Evolutionary conservation across 2,113 vertebrate genomes (phyloP).

Genomic region (Chlamydotis undulata): DNA sequence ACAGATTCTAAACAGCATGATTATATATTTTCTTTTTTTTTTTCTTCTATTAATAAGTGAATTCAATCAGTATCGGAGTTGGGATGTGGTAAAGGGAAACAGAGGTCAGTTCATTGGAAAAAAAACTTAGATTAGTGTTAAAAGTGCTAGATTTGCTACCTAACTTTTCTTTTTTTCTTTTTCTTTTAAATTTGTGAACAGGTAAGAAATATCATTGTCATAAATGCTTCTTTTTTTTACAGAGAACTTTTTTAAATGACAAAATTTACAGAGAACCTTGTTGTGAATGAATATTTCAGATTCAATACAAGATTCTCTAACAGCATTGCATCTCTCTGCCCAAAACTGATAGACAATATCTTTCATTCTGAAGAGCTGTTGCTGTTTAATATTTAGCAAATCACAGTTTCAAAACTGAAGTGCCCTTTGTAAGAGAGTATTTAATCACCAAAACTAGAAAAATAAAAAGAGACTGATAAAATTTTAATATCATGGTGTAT

Average conservation of each 20-base stretch:
- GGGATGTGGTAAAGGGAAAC: background rate
- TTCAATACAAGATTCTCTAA: background rate
- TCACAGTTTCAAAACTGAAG: background rate
- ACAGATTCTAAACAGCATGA: slow-evolving; percentile 12
- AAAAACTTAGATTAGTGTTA: background rate
- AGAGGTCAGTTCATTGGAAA: background rate
- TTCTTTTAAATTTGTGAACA: background rate
- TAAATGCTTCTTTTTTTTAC: background rate
- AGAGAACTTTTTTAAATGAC: too few species aligned
- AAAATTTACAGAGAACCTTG: background rate
- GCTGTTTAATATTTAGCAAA: background rate
- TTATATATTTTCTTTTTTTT: background rate
- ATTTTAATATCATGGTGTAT: background rate
- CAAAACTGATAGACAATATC: background rate
- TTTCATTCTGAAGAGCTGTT: background rate
- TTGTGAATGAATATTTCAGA: background rate
- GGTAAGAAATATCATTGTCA: background rate
- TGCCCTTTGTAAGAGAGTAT: background rate
- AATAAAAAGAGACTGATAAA: background rate
- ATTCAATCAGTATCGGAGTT: background rate
- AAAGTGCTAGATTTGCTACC: background rate
- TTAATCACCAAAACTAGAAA: background rate
- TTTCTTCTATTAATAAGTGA: background rate
- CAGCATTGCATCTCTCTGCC: background rate
- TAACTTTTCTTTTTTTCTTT: background rate